These are phyloP conservation scores for Sinohyriopsis cumingii DNA, from an alignment of 2,888 invertebrate species.

Conservation along the genomic window DNA sequence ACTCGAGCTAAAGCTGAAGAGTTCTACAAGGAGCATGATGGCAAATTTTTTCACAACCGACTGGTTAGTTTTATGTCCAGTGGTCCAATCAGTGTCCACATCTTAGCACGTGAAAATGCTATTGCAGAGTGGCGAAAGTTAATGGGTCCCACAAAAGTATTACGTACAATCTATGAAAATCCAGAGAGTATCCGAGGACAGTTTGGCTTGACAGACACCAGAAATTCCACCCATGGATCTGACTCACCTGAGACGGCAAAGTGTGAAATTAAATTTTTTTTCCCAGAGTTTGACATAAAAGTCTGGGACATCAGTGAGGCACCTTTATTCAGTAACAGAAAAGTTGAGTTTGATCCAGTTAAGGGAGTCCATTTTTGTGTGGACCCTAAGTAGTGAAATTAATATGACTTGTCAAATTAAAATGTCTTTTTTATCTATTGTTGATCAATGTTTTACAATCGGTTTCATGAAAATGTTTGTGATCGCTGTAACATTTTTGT, in stretches of 20 bases:
- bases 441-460: too few relatives aligned
- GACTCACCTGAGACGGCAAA: slow-evolving; percentile 84
- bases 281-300: slow-evolving; percentile 84
- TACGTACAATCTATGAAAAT: slow-evolving; percentile 81
- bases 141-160: slow-evolving; percentile 91
- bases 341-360: too few relatives aligned
- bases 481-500: too few relatives aligned
- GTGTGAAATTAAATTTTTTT: slow-evolving; percentile 87
- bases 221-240: slow-evolving; percentile 96
- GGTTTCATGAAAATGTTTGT: too few relatives aligned
- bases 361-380: too few relatives aligned
- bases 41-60: slow-evolving; percentile 68
- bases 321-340: too few relatives aligned
- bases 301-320: slow-evolving; percentile 74
- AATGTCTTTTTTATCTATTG: too few relatives aligned
- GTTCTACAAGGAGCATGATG: slow-evolving; percentile 88
- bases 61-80: slow-evolving; percentile 77
- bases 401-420: too few relatives aligned
- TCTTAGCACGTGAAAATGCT: slow-evolving; percentile 84
- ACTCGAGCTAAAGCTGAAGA: slow-evolving; percentile 78
- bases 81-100: slow-evolving; percentile 86
- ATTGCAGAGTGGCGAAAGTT: slow-evolving; percentile 86
- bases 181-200: slow-evolving; percentile 86
- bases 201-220: slow-evolving; percentile 93
- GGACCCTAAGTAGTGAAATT: too few relatives aligned